Evolutionary conservation across 2,113 vertebrate species (phyloP).

Genomic region (Fregata magnificens): DNA sequence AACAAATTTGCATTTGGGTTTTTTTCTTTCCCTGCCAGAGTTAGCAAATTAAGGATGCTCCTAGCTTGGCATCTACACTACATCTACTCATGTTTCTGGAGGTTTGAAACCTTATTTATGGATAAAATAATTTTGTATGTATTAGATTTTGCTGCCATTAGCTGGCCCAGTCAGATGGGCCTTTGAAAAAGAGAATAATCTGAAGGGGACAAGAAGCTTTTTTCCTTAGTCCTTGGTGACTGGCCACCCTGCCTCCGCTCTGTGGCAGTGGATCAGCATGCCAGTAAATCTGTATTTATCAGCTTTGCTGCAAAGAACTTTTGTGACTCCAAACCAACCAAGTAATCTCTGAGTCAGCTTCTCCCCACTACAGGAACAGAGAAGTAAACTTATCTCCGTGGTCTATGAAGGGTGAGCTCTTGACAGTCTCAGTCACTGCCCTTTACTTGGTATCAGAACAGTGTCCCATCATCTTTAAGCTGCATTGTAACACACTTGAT

Average conservation of each 20-base stretch:
- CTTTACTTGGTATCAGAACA: neutral
- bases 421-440: neutral
- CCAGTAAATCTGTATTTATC: neutral
- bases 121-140: neutral
- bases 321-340: neutral
- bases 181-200: neutral
- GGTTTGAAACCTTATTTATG: neutral
- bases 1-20: neutral
- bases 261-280: neutral
- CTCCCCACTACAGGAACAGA: neutral
- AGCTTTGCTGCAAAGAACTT: neutral
- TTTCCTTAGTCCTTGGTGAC: neutral
- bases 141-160: neutral
- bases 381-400: neutral
- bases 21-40: neutral
- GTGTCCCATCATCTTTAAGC: neutral
- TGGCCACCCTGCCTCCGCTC: neutral
- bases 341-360: neutral
- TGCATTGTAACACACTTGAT: neutral
- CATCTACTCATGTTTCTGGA: neutral
- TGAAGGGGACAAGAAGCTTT: neutral
- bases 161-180: neutral
- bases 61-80: neutral
- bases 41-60: neutral
- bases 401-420: neutral